Evolutionary conservation across 1,140 invertebrate genomes (phyloP), one percentile per base, ranked within the genome.

Genomic region (Brachionus plicatilis): DNA sequence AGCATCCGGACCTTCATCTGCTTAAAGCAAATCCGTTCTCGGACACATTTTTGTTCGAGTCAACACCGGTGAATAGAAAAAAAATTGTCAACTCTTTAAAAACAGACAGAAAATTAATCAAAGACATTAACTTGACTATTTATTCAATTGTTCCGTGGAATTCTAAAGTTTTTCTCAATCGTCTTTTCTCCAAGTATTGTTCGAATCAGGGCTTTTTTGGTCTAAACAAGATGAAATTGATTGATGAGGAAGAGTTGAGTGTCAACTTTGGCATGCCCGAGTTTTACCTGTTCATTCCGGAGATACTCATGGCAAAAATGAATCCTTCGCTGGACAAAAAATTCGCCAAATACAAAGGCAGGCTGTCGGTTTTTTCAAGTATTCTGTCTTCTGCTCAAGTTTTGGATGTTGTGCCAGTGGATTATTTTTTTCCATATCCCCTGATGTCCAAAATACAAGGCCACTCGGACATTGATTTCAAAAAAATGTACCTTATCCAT

Each of bases 111-210:
- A 43, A 43, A 43, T 20, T 43, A 43, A 45, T 75, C 17, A 76
- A 76, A 76, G 45, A 76, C 14, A 37, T 50, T 27, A 76, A 76
- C 11, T 76, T 76, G n/a, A 14, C 11, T 5, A 17, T 82, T 45
- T 82, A 65, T 37, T 53, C 33, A n/a, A 82, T 82, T 43, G 12
- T 82, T 37, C 79, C 79, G n/a, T 82, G 79, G 79, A 82, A 82
- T 17, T 82, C 17, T 41, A 82, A 65, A 65, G 20, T 24, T 27
- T 82, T 82, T 37, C 7, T 82, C 4, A 68, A 68, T 47, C 79
- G 79, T 33, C 24, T 82, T 11, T 82, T 65, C 45, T 47, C 50
- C 6, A 5, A 29, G 12, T 82, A 65, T 47, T 65, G 53, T 82
- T 20, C 41, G 6, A 17, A 82, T 20, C 9, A 20, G 11, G 53